Base-by-base conservation (phyloP, 2,888 invertebrate genomes). In the Salpingus planirostris region DNA sequence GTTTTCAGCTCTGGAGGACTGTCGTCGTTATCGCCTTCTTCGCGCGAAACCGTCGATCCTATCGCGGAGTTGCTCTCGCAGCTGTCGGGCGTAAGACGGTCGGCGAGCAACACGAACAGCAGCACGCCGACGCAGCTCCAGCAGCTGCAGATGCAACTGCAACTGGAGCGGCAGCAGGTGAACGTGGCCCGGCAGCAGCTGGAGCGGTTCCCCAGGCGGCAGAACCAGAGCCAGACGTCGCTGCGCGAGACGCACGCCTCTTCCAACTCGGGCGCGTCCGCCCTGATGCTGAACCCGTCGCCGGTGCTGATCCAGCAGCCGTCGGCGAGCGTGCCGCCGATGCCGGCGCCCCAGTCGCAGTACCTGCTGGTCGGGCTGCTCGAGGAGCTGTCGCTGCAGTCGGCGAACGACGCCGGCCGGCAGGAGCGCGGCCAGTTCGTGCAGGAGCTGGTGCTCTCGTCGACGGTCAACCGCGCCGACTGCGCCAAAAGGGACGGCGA, bases 41-140 rank as follows among this genome's bases (percentile, higher is more conserved):
- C 85, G 56, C 79, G 93, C 52, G 93, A 93, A 65, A 81, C 88
- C 43, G 93, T 93, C 44, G 96, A 96, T 71, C 95, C 95, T 38
- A 95, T 95, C 57, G 90, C 93, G 43, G 96, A 96, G 71, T 73
- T 96, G 46, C 71, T 96, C 46, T 92, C 93, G 36, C 95, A 95
- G 70, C 73, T 96, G 63, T 92, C 93, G 29, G 92, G 92, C 54
- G 93, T 92, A 47, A 74, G 95, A 56, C 81, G 89, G 54, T 70
- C 71, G 34, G 70, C 73, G 28, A 69, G 70, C 38, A 64, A 60
- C 44, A 66, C 66, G 36, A 68, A 67, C 47, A 69, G 67, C 45
- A 71, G 69, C 52, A 73, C 75, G 52, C 82, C 86, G 49, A 80
- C 82, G 50, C 87, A 88, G 65, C 70, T 93, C 61, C 92, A 92